A percentile compares a stretch with the other conserved stretches of the same genome.
Evolutionary conservation across 2,797 vertebrate genomes (phyloP).

Genomic region (Sarcophilus harrisii): DNA sequence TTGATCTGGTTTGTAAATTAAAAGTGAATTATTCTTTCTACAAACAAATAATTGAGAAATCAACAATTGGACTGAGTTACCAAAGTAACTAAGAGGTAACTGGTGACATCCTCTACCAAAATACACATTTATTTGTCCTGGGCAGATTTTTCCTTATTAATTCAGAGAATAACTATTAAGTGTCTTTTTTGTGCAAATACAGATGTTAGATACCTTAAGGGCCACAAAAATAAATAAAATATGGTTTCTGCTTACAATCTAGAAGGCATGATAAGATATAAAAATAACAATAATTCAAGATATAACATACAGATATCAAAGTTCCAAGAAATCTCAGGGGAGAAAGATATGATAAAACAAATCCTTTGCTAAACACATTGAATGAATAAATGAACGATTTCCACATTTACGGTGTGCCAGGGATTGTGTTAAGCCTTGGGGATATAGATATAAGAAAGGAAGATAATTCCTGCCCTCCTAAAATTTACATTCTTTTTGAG

Average conservation of each 20-base stretch:
- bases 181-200: background rate
- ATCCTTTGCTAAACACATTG: background rate
- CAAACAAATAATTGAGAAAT: conserved; percentile 34
- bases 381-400: background rate
- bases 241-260: background rate
- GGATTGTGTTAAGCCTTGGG: background rate
- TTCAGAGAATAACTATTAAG: background rate
- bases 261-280: background rate
- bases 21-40: conserved; percentile 45
- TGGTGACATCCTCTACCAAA: conserved; percentile 1
- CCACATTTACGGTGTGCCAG: background rate
- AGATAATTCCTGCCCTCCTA: background rate
- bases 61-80: conserved; percentile 22
- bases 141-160: conserved; percentile 13
- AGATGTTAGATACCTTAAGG: background rate
- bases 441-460: background rate
- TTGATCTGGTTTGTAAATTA: conserved; percentile 42
- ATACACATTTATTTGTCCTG: conserved; percentile 3
- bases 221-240: background rate
- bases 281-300: background rate
- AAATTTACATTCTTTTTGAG: background rate
- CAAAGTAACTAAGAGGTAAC: conserved; percentile 21
- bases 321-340: background rate
- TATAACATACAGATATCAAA: background rate
- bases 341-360: background rate